A percentile compares a stretch with the other conserved stretches of the same genome.
Conservation (phyloP, 2,113 vertebrate species). For the Sminthopsis crassicaudata region DNA sequence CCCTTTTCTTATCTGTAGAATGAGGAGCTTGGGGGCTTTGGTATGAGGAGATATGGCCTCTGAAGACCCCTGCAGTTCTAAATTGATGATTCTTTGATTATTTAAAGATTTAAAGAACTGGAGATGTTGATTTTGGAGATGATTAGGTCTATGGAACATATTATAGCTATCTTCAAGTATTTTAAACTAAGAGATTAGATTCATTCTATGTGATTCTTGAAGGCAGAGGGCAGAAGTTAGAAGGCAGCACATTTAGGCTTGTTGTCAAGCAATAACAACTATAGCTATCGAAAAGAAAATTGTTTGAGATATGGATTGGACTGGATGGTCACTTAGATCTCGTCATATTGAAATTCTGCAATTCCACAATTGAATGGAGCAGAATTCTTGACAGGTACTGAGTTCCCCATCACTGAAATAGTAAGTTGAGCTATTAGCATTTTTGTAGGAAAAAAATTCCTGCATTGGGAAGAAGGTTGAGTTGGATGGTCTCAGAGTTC, state of each 20-base stretch:
- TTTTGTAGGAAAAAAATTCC: neutral
- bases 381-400: neutral
- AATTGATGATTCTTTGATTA: neutral
- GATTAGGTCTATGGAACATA: neutral
- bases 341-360: neutral
- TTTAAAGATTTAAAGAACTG: neutral
- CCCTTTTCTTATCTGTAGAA: slow-evolving; percentile 23
- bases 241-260: neutral
- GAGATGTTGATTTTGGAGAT: neutral
- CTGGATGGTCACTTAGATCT: neutral
- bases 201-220: neutral
- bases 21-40: neutral
- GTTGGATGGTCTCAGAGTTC: neutral
- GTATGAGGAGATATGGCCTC: neutral
- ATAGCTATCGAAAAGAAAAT: neutral
- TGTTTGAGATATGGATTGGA: neutral
- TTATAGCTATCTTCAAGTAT: neutral
- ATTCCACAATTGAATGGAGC: neutral
- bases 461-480: neutral
- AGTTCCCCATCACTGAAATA: neutral
- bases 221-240: neutral
- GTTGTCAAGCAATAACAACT: neutral
- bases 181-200: neutral
- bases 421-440: neutral
- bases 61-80: neutral